Conservation (phyloP, 2,113 vertebrate genomes). For the Illadopsis cleaveri region DNA sequence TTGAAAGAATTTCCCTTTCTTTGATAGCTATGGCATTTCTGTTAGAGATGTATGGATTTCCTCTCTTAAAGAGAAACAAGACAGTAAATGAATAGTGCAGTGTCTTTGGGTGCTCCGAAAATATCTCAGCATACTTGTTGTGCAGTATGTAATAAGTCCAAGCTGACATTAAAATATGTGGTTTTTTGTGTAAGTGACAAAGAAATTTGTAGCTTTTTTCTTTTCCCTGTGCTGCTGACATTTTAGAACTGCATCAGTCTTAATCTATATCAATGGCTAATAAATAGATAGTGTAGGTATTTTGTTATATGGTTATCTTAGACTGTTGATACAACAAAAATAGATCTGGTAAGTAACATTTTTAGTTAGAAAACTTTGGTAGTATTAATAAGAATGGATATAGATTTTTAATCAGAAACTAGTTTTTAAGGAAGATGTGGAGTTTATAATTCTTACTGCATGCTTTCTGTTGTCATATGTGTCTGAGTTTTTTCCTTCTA, state of each 20-base stretch:
- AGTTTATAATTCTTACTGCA: not conserved
- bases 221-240: not conserved
- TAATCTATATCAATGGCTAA: slow-evolving; percentile 78
- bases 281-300: not conserved
- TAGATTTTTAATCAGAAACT: not conserved
- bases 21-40: not conserved
- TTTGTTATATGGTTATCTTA: not conserved
- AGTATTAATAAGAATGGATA: not conserved
- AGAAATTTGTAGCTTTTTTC: not conserved
- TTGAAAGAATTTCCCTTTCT: not conserved
- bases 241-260: slow-evolving; percentile 73
- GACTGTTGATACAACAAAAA: not conserved
- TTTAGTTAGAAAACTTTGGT: not conserved
- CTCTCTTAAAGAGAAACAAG: not conserved
- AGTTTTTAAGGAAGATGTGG: not conserved
- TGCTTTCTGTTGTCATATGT: not conserved
- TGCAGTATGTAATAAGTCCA: not conserved
- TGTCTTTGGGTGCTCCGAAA: not conserved
- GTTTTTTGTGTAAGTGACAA: not conserved
- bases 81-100: not conserved
- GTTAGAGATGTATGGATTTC: not conserved
- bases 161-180: slow-evolving; percentile 7
- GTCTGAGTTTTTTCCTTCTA: not conserved
- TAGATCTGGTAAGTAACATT: not conserved
- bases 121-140: not conserved